Base-by-base conservation (phyloP, 2,113 vertebrate species). In the Tragulus kanchil region DNA sequence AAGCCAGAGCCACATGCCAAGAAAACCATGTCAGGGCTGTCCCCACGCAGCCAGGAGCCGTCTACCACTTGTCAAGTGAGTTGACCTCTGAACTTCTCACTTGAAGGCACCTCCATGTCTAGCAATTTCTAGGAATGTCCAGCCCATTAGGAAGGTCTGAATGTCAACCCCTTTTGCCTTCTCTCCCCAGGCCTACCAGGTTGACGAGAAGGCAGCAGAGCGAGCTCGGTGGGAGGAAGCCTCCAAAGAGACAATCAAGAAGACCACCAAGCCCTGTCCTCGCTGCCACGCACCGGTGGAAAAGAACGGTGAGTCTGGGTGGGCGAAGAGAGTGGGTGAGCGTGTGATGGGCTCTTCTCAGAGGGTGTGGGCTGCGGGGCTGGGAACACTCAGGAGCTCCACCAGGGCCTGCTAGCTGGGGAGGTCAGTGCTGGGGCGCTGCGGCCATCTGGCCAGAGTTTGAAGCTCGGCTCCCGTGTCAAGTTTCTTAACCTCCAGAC, bases 201-300 rank as follows among this genome's bases (percentile, higher is more conserved):
- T 99, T 36, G 98, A 99, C n/a, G 98, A 99, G 87, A 98, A 97
- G 2, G 99, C 99, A 0, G 99, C 99, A 0, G 97, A 98, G 92
- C 98, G 95, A 69, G 99, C 99, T 21, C 98, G 99, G 28, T 99
- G 99, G 99, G 99, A 99, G 56, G 98, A 96, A 81, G 99, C 99
- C 4, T 99, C 99, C 31, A 98, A 94, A 97, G 99, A 99, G 64
- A 99, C 99, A 11, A 99, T 99, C 97, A 98, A 98, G 88, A 98
- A 98, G 81, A 99, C 99, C 81, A 99, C 99, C 9, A 99, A 99
- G 96, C 99, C 98, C 26, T 99, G 99, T 62, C 99, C 99, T 3
- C 98, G 92, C 56, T 99, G 99, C 97, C 99, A 96, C 2, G 99
- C 99, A 65, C 99, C 99, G 0, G 99, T 99, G 26, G 99, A 99